Percentiles rank a stretch among this genome's conserved stretches.
Evolutionary conservation across 2,888 invertebrate genomes (phyloP).

Genomic region (Drosophila nigricruria): DNA sequence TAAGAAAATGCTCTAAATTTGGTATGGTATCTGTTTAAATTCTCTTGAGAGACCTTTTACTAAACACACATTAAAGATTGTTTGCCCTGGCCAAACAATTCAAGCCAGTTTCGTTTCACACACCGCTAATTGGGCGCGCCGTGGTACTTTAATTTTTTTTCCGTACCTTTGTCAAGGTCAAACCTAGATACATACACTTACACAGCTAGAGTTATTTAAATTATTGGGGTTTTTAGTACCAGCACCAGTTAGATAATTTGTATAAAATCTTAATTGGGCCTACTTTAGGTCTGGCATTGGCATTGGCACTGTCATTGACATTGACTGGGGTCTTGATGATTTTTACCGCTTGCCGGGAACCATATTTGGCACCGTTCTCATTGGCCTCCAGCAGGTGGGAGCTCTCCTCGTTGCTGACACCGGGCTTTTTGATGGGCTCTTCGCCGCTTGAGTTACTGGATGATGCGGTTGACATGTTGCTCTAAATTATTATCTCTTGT

Average conservation of each 20-base stretch:
- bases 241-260: slow-evolving; percentile 47
- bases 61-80: slow-evolving; percentile 42
- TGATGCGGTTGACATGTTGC: slow-evolving; percentile 65
- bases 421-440: slow-evolving; percentile 65
- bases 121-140: slow-evolving; percentile 30
- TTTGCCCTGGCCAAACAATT: slow-evolving; percentile 31
- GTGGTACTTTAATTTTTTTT: slow-evolving; percentile 2
- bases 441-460: slow-evolving; percentile 67
- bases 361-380: slow-evolving; percentile 82
- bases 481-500: background rate
- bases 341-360: slow-evolving; percentile 83
- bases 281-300: slow-evolving; percentile 63
- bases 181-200: slow-evolving; percentile 1
- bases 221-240: slow-evolving; percentile 28
- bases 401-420: slow-evolving; percentile 79
- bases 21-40: background rate
- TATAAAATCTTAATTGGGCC: slow-evolving; percentile 10
- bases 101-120: slow-evolving; percentile 10
- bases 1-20: slow-evolving; percentile 11
- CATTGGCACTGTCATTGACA: slow-evolving; percentile 48
- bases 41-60: slow-evolving; percentile 1
- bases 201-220: slow-evolving; percentile 10
- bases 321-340: slow-evolving; percentile 64
- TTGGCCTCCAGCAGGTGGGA: slow-evolving; percentile 83
- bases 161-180: slow-evolving; percentile 49